phyloP scores from a whole-genome alignment of 2,888 invertebrate genomes.

The Pediacus dermestoides region DNA sequence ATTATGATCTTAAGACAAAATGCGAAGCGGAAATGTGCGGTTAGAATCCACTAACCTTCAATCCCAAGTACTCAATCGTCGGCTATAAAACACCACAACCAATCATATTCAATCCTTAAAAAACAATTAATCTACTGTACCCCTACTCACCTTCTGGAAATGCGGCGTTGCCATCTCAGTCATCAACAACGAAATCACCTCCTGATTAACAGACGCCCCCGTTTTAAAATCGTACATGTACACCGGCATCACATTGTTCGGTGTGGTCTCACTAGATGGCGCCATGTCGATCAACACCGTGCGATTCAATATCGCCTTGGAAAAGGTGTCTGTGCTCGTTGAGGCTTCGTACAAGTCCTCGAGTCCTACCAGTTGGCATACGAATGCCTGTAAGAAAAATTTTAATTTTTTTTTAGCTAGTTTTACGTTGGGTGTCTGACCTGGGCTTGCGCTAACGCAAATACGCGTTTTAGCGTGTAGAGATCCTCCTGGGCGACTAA shows the following conservation, averaged over 20 bases:
- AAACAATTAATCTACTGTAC: neutral
- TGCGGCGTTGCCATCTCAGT: conserved; percentile 40
- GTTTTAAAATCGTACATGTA: conserved; percentile 40
- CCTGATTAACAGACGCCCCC: conserved; percentile 37
- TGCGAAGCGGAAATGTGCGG: too few relatives aligned
- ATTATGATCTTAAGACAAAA: too few relatives aligned
- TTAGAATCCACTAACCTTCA: too few relatives aligned
- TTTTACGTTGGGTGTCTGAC: conserved; percentile 42
- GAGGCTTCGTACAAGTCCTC: conserved; percentile 58
- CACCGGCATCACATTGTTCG: conserved; percentile 39
- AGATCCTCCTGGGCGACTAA: conserved; percentile 55
- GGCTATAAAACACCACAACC: conserved; percentile 4
- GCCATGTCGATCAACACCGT: too few relatives aligned
- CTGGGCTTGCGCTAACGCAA: conserved; percentile 66
- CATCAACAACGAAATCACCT: conserved; percentile 36
- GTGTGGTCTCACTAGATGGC: too few relatives aligned
- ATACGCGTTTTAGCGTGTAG: conserved; percentile 60
- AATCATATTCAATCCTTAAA: neutral
- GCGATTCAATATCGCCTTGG: too few relatives aligned
- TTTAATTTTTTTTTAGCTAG: neutral
- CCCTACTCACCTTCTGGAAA: conserved; percentile 32
- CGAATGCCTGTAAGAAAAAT: conserved; percentile 56
- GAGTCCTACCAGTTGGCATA: conserved; percentile 65
- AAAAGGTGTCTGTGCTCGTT: too few relatives aligned
- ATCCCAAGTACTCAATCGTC: too few relatives aligned